phyloP scores from a whole-genome alignment of 2,888 invertebrate genomes.

The Epirrhoe tristata region DNA sequence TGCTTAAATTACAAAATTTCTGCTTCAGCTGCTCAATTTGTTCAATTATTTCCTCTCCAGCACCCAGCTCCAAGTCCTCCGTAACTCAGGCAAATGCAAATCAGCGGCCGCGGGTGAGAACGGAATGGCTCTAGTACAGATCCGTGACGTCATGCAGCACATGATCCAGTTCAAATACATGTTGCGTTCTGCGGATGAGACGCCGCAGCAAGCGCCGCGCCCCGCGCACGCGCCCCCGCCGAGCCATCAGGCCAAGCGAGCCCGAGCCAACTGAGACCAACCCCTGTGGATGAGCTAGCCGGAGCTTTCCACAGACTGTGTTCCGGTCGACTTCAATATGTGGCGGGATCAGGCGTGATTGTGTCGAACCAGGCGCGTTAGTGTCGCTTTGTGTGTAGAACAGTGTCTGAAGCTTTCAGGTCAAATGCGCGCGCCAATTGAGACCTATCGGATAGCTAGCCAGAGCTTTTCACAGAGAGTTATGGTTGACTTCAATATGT shows the following conservation, averaged over 20 bases:
- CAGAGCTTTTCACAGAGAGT: conserved; percentile 13
- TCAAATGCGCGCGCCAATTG: conserved; percentile 57
- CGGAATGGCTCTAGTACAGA: conserved; percentile 91
- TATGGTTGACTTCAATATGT: conserved; percentile 19
- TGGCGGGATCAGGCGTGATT: conserved; percentile 16
- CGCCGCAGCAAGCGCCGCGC: conserved; percentile 53
- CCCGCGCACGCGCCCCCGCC: conserved; percentile 50
- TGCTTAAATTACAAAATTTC: too few species aligned
- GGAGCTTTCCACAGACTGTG: conserved; percentile 15
- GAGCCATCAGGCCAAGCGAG: conserved; percentile 61
- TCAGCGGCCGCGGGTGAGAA: conserved; percentile 88
- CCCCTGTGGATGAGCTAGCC: conserved; percentile 19
- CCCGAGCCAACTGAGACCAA: conserved; percentile 68
- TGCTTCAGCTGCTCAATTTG: background rate
- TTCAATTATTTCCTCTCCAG: conserved; percentile 68
- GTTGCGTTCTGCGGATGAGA: conserved; percentile 84
- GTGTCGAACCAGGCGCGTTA: too few species aligned
- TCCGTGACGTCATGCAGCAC: conserved; percentile 92
- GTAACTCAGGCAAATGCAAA: conserved; percentile 90
- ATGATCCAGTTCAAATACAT: conserved; percentile 96
- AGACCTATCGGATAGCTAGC: conserved; percentile 31
- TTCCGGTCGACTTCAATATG: conserved; percentile 16
- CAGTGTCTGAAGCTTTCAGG: too few species aligned
- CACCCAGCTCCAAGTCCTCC: conserved; percentile 90
- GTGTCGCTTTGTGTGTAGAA: too few species aligned